Base-by-base conservation (phyloP, 2,797 vertebrate genomes). In the Ficedula albicollis region DNA sequence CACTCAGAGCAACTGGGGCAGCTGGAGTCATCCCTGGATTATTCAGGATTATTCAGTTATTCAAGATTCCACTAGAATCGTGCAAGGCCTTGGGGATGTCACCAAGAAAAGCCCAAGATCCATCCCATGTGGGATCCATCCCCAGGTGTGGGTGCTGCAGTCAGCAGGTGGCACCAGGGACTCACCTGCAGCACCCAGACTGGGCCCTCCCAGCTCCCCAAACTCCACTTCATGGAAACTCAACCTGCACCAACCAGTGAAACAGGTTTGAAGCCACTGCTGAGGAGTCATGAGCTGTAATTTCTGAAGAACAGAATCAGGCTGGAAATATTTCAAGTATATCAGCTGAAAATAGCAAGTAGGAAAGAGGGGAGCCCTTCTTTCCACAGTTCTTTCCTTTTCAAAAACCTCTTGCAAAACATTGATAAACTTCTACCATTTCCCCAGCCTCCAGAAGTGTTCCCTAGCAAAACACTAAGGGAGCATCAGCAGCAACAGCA, bases 161-260 rank as follows among this genome's bases (percentile, higher is more conserved):
- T 16, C 95, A 94, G 92, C 94, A 96, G 95, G 85, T 90, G 94
- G 95, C 95, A 96, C 76, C 90, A 84, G 1, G 79, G 81, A 27
- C 64, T 51, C 82, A 44, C 75, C 89, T 84, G 86, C 55, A 56
- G 92, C 52, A 39, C 70, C 70, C 4, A 3, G 19, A 10, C 75
- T 39, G 30, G 49, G 63, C 55, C 46, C 41, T 17, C 27, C 2
- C 4, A 32, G 66, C 9, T 30, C 25, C 22, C 13, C 69, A 30
- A 30, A 63, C 21, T 30, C 27, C 25, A 2, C 38, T 58, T 26
- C 1, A 16, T 1, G 48, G 60, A 19, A 67, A 17, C 17, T 76
- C 54, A 14, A 1, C 7, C 69, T 32, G 23, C 21, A 52, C 2
- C 79, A 70, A 46, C 54, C 75, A 46, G 49, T 5, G 41, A 64